phyloP scores from a whole-genome alignment of 2,888 invertebrate species.

The Adelognathus sp. region DNA sequence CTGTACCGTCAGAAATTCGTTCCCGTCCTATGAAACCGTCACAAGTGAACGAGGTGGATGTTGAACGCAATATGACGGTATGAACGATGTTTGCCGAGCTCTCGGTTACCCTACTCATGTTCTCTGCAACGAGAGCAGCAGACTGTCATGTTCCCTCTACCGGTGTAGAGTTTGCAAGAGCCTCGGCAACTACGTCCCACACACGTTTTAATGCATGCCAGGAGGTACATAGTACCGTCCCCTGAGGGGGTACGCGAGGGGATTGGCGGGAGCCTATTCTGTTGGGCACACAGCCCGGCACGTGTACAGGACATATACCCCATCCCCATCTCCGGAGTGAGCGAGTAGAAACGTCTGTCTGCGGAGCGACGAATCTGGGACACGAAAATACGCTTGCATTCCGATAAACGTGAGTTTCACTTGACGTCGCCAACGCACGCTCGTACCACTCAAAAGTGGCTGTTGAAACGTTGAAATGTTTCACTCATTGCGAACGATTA shows the following conservation, averaged over 20 bases:
- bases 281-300: slow-evolving; percentile 19
- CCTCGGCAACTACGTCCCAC: slow-evolving; percentile 18
- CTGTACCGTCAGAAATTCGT: background rate
- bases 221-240: background rate
- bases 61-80: slow-evolving; percentile 60
- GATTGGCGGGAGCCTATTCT: slow-evolving; percentile 29
- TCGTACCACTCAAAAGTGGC: background rate
- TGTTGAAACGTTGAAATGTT: background rate
- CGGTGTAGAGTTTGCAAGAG: slow-evolving; percentile 17
- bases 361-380: slow-evolving; percentile 40
- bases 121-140: slow-evolving; percentile 54
- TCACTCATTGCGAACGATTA: background rate
- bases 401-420: slow-evolving; percentile 38
- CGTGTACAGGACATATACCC: slow-evolving; percentile 18
- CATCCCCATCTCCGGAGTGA: slow-evolving; percentile 12
- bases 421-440: slow-evolving; percentile 23
- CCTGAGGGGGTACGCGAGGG: background rate
- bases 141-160: slow-evolving; percentile 5
- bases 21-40: background rate
- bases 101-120: slow-evolving; percentile 64
- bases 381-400: slow-evolving; percentile 50
- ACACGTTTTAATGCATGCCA: slow-evolving; percentile 42
- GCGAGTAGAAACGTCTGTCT: slow-evolving; percentile 1
- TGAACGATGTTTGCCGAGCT: slow-evolving; percentile 62
- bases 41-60: slow-evolving; percentile 35